Conservation (phyloP, 2,797 vertebrate species). For the Enteromius afrohamiltoni region DNA sequence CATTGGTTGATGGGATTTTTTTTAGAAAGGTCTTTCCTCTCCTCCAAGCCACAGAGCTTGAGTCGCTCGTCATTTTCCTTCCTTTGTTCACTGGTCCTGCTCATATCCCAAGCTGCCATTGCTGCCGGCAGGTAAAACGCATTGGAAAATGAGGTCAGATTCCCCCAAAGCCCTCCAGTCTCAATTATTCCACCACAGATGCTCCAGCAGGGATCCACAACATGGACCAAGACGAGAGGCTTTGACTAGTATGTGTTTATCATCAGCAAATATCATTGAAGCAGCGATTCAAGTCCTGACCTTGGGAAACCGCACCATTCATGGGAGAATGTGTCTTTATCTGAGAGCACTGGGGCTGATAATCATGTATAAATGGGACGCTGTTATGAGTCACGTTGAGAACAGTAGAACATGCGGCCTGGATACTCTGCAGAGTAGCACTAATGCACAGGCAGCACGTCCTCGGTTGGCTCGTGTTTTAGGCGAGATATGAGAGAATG, state of each 20-base stretch:
- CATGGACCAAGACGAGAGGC: constrained; percentile 56
- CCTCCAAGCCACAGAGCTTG: background rate
- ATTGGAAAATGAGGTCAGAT: constrained; percentile 40
- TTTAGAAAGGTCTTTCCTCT: background rate
- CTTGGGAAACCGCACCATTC: constrained; percentile 71
- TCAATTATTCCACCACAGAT: constrained; percentile 57
- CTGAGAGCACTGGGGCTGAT: constrained; percentile 69
- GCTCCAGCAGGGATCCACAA: constrained; percentile 49
- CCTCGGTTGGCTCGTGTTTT: constrained; percentile 56
- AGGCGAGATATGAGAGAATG: constrained; percentile 53
- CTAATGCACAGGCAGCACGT: constrained; percentile 58
- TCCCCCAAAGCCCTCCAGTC: constrained; percentile 33
- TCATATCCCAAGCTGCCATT: constrained; percentile 35
- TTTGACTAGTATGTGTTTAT: constrained; percentile 57
- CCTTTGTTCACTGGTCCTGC: background rate
- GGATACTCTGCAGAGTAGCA: constrained; percentile 47
- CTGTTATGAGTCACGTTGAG: constrained; percentile 67
- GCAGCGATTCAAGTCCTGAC: constrained; percentile 69
- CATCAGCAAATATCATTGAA: constrained; percentile 67
- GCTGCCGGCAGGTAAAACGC: constrained; percentile 37
- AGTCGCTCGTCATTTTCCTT: background rate
- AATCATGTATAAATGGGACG: constrained; percentile 73
- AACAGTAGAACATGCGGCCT: constrained; percentile 40
- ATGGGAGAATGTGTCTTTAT: constrained; percentile 71
- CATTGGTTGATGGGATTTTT: background rate